Base-by-base conservation (phyloP, 2,797 vertebrate species). In the Salmo trutta region DNA sequence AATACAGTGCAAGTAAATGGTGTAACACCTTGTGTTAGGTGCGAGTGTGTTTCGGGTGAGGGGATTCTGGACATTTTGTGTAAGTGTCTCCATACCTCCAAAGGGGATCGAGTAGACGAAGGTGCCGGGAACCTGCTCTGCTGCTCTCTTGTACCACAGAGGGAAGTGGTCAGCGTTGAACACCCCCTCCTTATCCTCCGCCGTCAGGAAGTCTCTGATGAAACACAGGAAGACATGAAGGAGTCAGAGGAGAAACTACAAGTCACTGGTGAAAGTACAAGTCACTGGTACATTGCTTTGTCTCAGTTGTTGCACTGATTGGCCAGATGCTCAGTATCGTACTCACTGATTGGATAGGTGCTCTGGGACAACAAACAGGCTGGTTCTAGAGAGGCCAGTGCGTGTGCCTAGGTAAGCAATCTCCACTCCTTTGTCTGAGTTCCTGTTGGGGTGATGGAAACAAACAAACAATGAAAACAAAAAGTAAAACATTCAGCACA, bases 151-250 rank as follows among this genome's bases (percentile, higher is more conserved):
- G 91, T 99, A 99, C 98, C 98, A 99, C 82, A 99, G 94, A 53
- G 98, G 98, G 85, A 99, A 99, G 88, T 99, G 98, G 90, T 99
- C 98, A n/a, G 97, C 98, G 8, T 98, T 99, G 85, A 99, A 99
- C 86, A 98, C 97, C 33, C 97, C 98, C 87, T 99, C 98, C 88
- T 96, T 98, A 91, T 99, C 97, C 90, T 97, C 96, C 41, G 96
- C 96, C 88, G 95, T 98, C 92, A 99, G 93, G 85, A 99, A 98
- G 86, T 98, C 97, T 96, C 98, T 99, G 91, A 86, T 94, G 92
- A 94, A 77, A 88, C 84, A 89, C 82, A 70, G 81, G 74, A 90
- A 83, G 53, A 69, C 79, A 71, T 52, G 10, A 69, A 87, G 71
- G 78, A 81, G 82, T 85, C 73, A 82, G 75, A 86, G 78, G 77